Percentiles rank a stretch among this genome's conserved stretches.
Evolutionary conservation across 2,113 vertebrate genomes (phyloP).

Genomic region (Sceloporus undulatus): DNA sequence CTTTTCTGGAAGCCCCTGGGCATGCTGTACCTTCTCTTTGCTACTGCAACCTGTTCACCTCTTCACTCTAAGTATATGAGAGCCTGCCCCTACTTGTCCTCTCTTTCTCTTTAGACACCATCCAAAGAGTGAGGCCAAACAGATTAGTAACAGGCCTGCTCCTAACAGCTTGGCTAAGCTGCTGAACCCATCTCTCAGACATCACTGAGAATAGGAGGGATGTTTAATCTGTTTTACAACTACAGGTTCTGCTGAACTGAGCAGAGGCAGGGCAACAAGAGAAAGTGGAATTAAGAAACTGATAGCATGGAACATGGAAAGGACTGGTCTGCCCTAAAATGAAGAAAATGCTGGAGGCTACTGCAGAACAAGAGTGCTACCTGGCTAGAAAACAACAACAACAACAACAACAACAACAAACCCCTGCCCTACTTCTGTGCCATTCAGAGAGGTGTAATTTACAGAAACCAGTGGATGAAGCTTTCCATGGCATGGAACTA

Average conservation of each 20-base stretch:
- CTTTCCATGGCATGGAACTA: not conserved
- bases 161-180: too few species aligned
- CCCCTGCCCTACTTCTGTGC: not conserved
- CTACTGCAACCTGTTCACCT: not conserved
- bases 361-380: not conserved
- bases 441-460: not conserved
- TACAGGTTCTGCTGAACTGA: not conserved
- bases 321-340: slow-evolving; percentile 5
- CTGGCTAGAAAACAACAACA: not conserved
- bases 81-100: too few species aligned
- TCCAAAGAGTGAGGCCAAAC: not conserved
- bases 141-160: not conserved
- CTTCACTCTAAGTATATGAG: too few species aligned
- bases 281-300: not conserved
- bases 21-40: not conserved
- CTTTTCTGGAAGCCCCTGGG: not conserved
- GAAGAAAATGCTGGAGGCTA: not conserved
- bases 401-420: too few species aligned
- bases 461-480: not conserved
- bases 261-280: not conserved
- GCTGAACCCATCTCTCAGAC: too few species aligned
- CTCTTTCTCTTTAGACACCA: too few species aligned
- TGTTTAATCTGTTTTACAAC: not conserved
- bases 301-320: not conserved
- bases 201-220: too few species aligned